Base-by-base conservation (phyloP, 2,888 invertebrate genomes). In the Melipona beecheii region DNA sequence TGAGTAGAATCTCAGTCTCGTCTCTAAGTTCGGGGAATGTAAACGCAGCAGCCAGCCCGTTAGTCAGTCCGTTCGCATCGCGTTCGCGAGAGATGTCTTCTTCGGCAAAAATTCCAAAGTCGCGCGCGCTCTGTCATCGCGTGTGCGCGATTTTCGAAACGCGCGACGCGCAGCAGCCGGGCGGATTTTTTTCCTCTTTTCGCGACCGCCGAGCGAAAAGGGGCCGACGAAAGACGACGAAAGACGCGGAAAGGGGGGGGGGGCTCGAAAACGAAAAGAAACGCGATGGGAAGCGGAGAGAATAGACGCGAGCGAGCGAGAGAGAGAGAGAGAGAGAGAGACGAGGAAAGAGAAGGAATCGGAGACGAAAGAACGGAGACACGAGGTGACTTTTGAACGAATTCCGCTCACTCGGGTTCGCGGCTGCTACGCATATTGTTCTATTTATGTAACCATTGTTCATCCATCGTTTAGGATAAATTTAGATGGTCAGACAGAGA, bases 391-490 rank as follows among this genome's bases (percentile, higher is more conserved):
- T 93, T 93, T 92, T 91, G 91, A 92, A 91, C 93, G 90, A 91
- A 90, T 92, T 92, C 88, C 91, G 90, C 90, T 90, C 91, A 89
- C 86, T 90, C 88, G 90, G 43, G 84, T 89, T 83, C 81, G 81
- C 89, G 90, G 90, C 91, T 89, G 90, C 91, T 90, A 90, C 92
- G 92, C 93, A 94, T 94, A 94, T 94, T 94, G 94, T 94, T 94
- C 94, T 94, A 94, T 94, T 94, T 94, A 93, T 92, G 94, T 93
- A 93, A 92, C 93, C 93, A 94, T 94, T 94, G 94, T 94, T 94
- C 94, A 94, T 94, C 94, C 94, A 94, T 93, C 93, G 93, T 94
- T 93, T 91, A 91, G 92, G 90, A 92, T 93, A 94, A 93, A 93
- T 93, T 94, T 94, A 94, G 93, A 90, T 83, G 85, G 83, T 86